Conservation (phyloP, 1,140 invertebrate species). For the Papilio xuthus region DNA sequence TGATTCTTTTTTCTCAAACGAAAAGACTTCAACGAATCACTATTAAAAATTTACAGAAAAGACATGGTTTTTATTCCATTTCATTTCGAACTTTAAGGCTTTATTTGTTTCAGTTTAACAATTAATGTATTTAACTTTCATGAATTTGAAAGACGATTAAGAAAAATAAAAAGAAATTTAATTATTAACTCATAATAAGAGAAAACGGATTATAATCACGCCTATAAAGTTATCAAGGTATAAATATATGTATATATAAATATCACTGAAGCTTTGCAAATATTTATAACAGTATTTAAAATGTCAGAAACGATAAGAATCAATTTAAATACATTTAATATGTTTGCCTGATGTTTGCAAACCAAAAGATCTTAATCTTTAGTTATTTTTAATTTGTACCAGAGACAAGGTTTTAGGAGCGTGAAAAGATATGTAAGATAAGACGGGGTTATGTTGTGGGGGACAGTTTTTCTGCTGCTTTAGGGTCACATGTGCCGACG, state of each 20-base stretch:
- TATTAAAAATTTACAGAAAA: neutral
- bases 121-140: neutral
- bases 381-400: conserved; percentile 34
- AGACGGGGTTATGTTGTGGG: conserved; percentile 26
- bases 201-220: neutral
- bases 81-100: neutral
- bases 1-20: neutral
- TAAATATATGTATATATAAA: neutral
- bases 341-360: conserved; percentile 12
- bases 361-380: conserved; percentile 30
- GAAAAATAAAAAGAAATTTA: neutral
- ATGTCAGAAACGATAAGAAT: conserved; percentile 16
- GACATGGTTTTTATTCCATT: neutral
- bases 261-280: neutral
- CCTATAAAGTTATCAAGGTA: neutral
- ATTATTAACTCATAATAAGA: too few species aligned
- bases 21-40: conserved; percentile 35
- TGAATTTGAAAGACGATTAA: neutral
- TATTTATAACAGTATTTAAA: neutral
- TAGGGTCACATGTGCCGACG: conserved; percentile 26
- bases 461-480: conserved; percentile 20
- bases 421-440: conserved; percentile 46
- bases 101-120: neutral
- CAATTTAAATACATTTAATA: neutral
- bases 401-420: conserved; percentile 37